These are phyloP conservation scores for Tenrec ecaudatus DNA, from an alignment of 2,113 vertebrate species.

Conservation along the genomic window DNA sequence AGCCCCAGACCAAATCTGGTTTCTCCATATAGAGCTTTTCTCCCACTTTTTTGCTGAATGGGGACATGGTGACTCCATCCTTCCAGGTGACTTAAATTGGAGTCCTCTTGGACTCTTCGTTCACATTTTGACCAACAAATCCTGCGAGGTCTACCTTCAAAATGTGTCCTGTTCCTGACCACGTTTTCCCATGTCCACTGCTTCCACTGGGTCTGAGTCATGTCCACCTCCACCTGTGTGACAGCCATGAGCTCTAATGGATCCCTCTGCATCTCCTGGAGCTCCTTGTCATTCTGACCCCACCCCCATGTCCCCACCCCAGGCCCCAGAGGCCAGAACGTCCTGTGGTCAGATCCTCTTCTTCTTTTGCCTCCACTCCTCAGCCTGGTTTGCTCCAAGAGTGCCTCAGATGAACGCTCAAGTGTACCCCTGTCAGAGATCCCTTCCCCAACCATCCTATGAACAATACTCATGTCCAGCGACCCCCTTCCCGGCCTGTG, in stretches of 20 bases:
- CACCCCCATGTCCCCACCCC: too few species aligned
- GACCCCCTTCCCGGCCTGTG: neutral
- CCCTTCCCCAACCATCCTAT: neutral
- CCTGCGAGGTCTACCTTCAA: neutral
- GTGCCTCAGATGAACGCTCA: neutral
- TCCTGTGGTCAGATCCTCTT: neutral
- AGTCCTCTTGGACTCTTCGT: neutral
- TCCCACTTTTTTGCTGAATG: neutral
- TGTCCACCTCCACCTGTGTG: neutral
- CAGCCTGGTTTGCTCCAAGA: neutral
- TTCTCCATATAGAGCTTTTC: neutral
- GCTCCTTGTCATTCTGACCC: neutral
- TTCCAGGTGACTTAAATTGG: neutral
- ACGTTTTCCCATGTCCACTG: neutral
- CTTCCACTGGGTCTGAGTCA: neutral
- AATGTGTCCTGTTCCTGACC: neutral
- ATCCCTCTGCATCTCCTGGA: neutral
- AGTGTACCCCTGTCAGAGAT: neutral
- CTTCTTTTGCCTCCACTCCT: neutral
- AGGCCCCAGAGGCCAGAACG: neutral
- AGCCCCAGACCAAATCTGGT: neutral
- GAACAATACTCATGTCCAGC: neutral
- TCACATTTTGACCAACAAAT: neutral
- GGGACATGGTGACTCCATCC: neutral
- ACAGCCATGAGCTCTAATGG: neutral